These are phyloP conservation scores for Andrena cerasifolii DNA, from an alignment of 1,140 invertebrate genomes.

Conservation along the genomic window DNA sequence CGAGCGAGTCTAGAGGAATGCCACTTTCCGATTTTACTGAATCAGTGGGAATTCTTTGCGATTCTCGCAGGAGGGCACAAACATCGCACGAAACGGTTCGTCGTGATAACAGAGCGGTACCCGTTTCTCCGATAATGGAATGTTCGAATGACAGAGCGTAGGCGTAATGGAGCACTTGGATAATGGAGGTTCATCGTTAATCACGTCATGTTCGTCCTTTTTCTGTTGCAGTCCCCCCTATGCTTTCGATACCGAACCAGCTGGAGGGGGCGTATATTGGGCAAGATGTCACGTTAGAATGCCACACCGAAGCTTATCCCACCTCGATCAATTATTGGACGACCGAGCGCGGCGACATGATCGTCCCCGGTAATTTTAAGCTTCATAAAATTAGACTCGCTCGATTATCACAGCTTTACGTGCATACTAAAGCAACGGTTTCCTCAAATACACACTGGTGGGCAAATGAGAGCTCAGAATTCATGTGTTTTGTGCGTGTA, in stretches of 20 bases:
- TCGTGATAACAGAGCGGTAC: no score
- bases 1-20: no score
- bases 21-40: no score
- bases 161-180: neutral
- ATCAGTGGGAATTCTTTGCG: no score
- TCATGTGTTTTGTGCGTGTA: no score
- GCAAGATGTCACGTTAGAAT: conserved; percentile 91
- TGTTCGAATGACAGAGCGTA: neutral
- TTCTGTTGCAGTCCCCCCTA: conserved; percentile 88
- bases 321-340: conserved; percentile 95
- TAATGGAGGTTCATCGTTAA: neutral
- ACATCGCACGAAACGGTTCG: neutral
- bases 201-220: neutral
- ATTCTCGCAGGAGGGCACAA: neutral
- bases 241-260: conserved; percentile 93
- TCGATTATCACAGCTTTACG: neutral
- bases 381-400: conserved; percentile 26
- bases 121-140: neutral
- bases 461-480: no score
- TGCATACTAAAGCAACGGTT: no score
- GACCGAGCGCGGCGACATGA: conserved; percentile 92
- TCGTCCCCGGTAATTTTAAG: conserved; percentile 90
- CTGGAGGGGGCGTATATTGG: conserved; percentile 91
- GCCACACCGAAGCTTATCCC: conserved; percentile 94
- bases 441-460: no score